Evolutionary conservation across 1,140 invertebrate genomes (phyloP).

Genomic region (Danaus plexippus): DNA sequence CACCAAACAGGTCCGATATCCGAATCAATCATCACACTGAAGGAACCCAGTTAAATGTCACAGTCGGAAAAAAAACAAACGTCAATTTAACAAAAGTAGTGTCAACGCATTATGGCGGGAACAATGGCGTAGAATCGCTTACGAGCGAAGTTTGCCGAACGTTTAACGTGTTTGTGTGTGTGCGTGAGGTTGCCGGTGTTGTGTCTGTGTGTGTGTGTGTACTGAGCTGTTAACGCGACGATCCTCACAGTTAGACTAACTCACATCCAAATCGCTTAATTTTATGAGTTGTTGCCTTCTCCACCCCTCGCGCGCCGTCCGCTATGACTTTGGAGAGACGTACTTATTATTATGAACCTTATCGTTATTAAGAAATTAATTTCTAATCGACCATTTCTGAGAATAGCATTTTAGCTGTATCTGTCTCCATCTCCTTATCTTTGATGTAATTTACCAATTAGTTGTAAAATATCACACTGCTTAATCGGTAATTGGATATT

Average conservation of each 20-base stretch:
- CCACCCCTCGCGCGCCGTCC: conserved; percentile 52
- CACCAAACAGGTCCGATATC: conserved; percentile 40
- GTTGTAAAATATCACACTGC: no score
- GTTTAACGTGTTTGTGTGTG: conserved; percentile 6
- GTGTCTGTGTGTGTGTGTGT: conserved; percentile 28
- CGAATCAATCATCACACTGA: conserved; percentile 33
- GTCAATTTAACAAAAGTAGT: conserved; percentile 35
- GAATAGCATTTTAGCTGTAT: no score
- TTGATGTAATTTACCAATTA: no score
- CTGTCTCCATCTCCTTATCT: no score
- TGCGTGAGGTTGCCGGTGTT: neutral
- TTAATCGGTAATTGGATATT: no score
- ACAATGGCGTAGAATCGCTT: conserved; percentile 25
- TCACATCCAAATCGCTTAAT: conserved; percentile 73
- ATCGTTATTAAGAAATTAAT: no score
- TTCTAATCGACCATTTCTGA: no score
- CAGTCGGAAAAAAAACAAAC: conserved; percentile 31
- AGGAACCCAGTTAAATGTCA: conserved; percentile 24
- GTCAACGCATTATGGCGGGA: conserved; percentile 53
- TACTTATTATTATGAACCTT: conserved; percentile 2
- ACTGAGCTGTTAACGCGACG: conserved; percentile 58
- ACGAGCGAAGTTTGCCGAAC: conserved; percentile 16
- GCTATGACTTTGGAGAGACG: conserved; percentile 45
- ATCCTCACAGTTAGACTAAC: conserved; percentile 70
- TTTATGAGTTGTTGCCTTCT: conserved; percentile 74